Percentiles rank a stretch among this genome's conserved stretches.
phyloP scores from a whole-genome alignment of 2,113 vertebrate genomes.

The Cebus imitator region DNA sequence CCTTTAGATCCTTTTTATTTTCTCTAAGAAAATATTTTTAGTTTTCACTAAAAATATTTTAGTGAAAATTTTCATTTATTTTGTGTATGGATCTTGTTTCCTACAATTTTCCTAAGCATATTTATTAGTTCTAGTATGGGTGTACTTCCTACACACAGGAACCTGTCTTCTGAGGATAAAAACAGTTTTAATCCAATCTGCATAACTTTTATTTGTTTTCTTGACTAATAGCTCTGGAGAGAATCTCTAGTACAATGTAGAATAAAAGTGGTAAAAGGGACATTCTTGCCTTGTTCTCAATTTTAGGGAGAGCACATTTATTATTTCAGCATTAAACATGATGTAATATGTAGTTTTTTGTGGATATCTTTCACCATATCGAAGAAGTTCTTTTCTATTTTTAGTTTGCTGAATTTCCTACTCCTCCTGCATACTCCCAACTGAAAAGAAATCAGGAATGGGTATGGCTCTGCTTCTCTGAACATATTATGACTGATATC shows the following conservation, averaged over 20 bases:
- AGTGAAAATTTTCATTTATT: not conserved
- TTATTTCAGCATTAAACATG: not conserved
- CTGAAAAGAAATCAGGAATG: not conserved
- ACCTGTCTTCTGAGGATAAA: not conserved
- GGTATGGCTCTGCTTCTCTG: not conserved
- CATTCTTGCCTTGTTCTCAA: not conserved
- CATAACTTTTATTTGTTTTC: not conserved
- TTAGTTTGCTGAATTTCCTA: not conserved
- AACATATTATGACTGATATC: not conserved
- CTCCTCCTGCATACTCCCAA: accelerated
- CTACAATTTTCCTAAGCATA: not conserved
- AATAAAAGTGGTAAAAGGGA: not conserved
- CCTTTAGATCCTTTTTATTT: not conserved
- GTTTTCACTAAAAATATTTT: not conserved
- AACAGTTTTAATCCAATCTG: not conserved
- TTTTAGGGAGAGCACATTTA: not conserved
- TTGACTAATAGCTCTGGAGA: not conserved
- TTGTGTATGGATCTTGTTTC: not conserved
- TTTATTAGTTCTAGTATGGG: not conserved
- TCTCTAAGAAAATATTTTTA: not conserved
- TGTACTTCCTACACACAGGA: not conserved
- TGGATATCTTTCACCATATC: not conserved
- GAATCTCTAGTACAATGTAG: not conserved
- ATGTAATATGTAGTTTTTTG: not conserved
- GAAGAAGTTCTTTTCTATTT: not conserved